Evolutionary conservation across 2,113 vertebrate genomes (phyloP).

Genomic region (Dissostichus mawsoni): DNA sequence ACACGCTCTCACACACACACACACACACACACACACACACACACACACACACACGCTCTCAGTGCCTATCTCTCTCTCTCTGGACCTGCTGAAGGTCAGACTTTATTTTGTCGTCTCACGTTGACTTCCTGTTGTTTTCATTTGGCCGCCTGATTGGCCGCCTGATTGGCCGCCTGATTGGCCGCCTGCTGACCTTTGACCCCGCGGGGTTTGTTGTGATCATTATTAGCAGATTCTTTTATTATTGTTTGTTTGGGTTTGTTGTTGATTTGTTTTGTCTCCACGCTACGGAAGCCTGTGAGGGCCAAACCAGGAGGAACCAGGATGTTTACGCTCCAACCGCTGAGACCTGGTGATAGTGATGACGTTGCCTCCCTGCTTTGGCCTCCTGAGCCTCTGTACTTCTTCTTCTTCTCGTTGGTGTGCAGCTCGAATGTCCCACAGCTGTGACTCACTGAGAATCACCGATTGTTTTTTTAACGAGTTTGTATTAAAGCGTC

Average conservation of each 20-base stretch:
- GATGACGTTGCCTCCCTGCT: background rate
- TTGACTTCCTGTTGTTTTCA: background rate
- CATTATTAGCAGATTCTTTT: background rate
- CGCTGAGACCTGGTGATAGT: background rate
- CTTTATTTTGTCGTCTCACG: background rate
- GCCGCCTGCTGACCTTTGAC: no score
- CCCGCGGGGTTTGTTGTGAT: background rate
- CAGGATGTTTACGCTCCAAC: no score
- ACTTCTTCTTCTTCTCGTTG: background rate
- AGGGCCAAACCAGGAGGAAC: background rate
- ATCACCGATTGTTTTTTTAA: background rate
- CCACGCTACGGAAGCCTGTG: background rate
- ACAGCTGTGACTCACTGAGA: background rate
- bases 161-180: no score
- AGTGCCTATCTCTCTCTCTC: conserved; percentile 23
- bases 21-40: no score
- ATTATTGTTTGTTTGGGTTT: conserved; percentile 7
- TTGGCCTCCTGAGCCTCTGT: conserved; percentile 12
- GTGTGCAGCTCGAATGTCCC: conserved; percentile 3
- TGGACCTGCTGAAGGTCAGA: conserved; percentile 12
- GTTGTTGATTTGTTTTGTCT: background rate
- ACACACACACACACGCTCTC: background rate
- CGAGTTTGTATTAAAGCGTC: background rate
- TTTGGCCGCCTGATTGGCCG: conserved; percentile 12
- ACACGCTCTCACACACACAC: no score